Evolutionary conservation across 2,888 invertebrate species (phyloP).

Genomic region (Leptogaster cylindrica): DNA sequence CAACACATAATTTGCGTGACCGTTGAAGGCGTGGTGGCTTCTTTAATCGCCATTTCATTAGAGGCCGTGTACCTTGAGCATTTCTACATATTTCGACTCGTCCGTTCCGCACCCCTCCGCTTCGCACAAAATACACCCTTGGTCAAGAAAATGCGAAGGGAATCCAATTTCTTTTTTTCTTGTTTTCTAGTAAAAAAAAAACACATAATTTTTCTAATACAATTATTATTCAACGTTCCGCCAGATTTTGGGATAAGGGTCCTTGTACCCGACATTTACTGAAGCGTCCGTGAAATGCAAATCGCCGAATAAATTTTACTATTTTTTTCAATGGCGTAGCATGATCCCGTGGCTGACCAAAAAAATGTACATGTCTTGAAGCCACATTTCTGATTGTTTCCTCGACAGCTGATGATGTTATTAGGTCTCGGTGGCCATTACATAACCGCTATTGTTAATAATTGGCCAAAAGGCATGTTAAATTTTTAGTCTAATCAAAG

Average conservation of each 20-base stretch:
- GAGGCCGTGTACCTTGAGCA: conserved; percentile 34
- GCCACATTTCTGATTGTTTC: conserved; percentile 34
- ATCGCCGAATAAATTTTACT: conserved; percentile 10
- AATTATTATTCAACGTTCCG: conserved; percentile 22
- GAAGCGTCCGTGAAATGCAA: conserved; percentile 22
- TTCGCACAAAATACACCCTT: not conserved
- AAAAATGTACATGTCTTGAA: conserved; percentile 23
- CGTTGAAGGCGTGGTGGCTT: conserved; percentile 50
- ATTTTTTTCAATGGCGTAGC: conserved; percentile 14
- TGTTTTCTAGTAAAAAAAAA: not conserved
- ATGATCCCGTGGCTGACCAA: conserved; percentile 21
- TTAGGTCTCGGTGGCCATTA: too few relatives aligned
- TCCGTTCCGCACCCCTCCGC: not conserved
- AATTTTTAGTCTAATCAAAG: too few relatives aligned
- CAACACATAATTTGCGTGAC: conserved; percentile 50
- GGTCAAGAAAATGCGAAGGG: conserved; percentile 18
- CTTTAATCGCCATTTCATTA: conserved; percentile 42
- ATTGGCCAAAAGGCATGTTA: too few relatives aligned
- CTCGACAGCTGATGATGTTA: conserved; percentile 30
- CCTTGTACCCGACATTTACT: not conserved
- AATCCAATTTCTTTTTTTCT: conserved; percentile 28
- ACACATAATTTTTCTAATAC: conserved; percentile 26
- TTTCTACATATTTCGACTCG: conserved; percentile 7
- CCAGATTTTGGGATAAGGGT: conserved; percentile 16
- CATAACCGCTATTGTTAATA: too few relatives aligned